Conservation (phyloP, 2,113 vertebrate species). For the Sorex araneus region DNA sequence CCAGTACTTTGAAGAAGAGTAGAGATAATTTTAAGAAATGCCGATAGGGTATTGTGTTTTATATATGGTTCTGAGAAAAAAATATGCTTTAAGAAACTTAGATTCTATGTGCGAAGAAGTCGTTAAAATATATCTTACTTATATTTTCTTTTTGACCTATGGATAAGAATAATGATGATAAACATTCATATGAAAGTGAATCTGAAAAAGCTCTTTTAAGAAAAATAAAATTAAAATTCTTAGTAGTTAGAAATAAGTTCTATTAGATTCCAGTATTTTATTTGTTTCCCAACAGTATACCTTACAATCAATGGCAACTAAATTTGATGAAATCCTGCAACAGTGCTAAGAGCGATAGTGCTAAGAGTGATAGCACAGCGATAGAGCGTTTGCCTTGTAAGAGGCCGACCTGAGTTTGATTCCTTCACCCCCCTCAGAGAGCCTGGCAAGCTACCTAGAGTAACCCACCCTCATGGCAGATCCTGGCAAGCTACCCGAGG, state of each 20-base stretch:
- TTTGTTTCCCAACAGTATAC: neutral
- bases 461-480: no score
- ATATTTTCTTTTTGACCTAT: neutral
- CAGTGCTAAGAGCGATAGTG: no score
- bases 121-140: neutral
- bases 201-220: conserved; percentile 1
- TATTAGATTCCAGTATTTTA: neutral
- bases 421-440: no score
- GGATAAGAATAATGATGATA: conserved; percentile 13
- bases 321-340: neutral
- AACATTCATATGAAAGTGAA: conserved; percentile 8
- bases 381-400: no score
- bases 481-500: no score
- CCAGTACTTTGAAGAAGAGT: neutral
- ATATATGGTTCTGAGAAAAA: conserved; percentile 1
- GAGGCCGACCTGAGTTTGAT: no score
- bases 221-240: conserved; percentile 14
- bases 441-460: no score
- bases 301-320: neutral
- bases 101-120: neutral
- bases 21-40: neutral
- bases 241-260: neutral
- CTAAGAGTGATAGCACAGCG: no score
- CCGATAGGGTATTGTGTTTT: neutral
- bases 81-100: neutral